A percentile compares a stretch with the other conserved stretches of the same genome.
These are phyloP conservation scores for Amblyornis subalaris DNA, from an alignment of 2,113 vertebrate species.

Conservation along the genomic window DNA sequence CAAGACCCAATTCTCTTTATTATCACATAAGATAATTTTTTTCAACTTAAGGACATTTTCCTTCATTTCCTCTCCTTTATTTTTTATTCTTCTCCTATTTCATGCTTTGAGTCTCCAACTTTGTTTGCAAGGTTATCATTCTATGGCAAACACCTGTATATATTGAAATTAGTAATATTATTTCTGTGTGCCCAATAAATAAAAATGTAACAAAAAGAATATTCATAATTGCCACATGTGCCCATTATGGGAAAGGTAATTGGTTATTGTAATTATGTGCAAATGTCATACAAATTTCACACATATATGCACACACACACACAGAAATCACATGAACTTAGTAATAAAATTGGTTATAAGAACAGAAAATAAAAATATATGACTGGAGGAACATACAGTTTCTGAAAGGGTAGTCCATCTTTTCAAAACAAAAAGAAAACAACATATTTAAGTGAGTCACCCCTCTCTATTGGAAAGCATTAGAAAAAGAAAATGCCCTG, in stretches of 20 bases:
- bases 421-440: not conserved
- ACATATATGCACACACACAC: not conserved
- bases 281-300: not conserved
- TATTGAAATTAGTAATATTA: not conserved
- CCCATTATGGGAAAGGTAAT: not conserved
- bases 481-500: not conserved
- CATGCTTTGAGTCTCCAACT: not conserved
- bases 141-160: not conserved
- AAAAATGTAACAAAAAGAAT: not conserved
- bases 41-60: not conserved
- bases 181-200: not conserved
- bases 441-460: not conserved
- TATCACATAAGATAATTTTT: rapidly evolving
- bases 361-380: not conserved
- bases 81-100: not conserved
- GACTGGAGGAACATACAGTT: not conserved
- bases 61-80: not conserved
- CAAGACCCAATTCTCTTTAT: not conserved
- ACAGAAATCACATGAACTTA: not conserved
- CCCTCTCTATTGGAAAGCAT: not conserved
- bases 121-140: not conserved
- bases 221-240: not conserved
- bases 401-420: not conserved
- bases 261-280: not conserved
- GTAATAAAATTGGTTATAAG: not conserved